A percentile compares a stretch with the other conserved stretches of the same genome.
Evolutionary conservation across 2,888 invertebrate species (phyloP).

Genomic region (Neria commutata): DNA sequence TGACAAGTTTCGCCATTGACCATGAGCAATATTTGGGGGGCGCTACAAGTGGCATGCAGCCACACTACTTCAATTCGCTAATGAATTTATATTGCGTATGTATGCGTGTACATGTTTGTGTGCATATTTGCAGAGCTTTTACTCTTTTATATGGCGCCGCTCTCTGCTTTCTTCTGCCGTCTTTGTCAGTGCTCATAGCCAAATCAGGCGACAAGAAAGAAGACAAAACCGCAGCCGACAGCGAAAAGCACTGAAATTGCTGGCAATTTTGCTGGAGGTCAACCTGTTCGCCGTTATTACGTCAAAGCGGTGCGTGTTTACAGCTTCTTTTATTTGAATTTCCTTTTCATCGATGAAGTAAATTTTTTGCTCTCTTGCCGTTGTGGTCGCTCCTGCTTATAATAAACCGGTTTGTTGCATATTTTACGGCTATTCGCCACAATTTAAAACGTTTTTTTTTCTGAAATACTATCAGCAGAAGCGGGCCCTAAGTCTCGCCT

Average conservation of each 20-base stretch:
- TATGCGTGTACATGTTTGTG: conserved; percentile 15
- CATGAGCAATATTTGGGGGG: too few species aligned
- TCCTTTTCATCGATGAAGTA: not conserved
- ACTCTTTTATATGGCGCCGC: conserved; percentile 12
- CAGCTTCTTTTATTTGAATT: too few species aligned
- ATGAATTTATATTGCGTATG: too few species aligned
- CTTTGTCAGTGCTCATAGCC: conserved; percentile 1
- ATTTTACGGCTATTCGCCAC: not conserved
- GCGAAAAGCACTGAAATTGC: not conserved
- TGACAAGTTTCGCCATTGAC: too few species aligned
- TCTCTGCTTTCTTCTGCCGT: not conserved
- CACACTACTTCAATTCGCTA: too few species aligned
- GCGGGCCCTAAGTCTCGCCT: too few species aligned
- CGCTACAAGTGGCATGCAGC: too few species aligned
- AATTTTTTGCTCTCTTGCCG: not conserved
- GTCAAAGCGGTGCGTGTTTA: too few species aligned
- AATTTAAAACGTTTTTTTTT: not conserved
- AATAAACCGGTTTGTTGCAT: conserved; percentile 8
- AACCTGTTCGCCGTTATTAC: conserved; percentile 13
- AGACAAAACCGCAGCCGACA: too few species aligned
- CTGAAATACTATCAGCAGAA: conserved; percentile 2
- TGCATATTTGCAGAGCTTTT: conserved; percentile 10
- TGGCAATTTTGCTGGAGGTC: conserved; percentile 15
- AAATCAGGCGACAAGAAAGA: too few species aligned
- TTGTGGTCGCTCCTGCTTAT: not conserved